Evolutionary conservation across 2,888 invertebrate species (phyloP), one percentile per base, ranked within the genome.

Genomic region (Quadriops clusia): DNA sequence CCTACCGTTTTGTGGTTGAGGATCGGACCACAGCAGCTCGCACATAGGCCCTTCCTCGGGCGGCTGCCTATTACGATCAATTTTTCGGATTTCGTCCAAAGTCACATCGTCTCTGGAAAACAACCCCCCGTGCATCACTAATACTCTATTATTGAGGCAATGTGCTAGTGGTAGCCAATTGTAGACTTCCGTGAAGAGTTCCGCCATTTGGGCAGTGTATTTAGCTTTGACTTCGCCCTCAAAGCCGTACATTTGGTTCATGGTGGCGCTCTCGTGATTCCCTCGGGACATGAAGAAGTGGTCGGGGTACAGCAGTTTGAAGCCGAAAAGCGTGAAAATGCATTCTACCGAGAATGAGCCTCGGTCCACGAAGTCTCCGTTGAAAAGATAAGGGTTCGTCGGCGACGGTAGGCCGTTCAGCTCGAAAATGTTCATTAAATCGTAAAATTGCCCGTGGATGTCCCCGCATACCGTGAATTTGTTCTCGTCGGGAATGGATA

Each of bases 231-330:
- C 97, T 65, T 98, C 98, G 2, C 97, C 98, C 40, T 93, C 87
- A 67, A 98, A 98, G 2, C 98, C 98, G 61, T 99, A 99, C 87
- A 98, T 94, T 63, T 93, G 87, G 64, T 98, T 99, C 97, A 98
- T 98, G 37, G 86, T 91, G 24, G 82, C 74, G 46, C 93, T 93
- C 58, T 98, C 97, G 57, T 98, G 97, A 64, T 98, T 98, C n/a
- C 95, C 91, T 74, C 98, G 72, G 1, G 95, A 89, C 85, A 98
- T 86, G 62, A 77, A 97, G 64, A 98, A 97, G 60, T 95, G 84
- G 54, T 95, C 74, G 0, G 98, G 98, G 63, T 80, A 95, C 27
- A 98, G 67, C 39, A 99, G 66, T 61, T 98, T 99, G 64, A 89
- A 97, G 39, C 93, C 89, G 60, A 99, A 93, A 40, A 98, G 65